A percentile compares a stretch with the other conserved stretches of the same genome.
Evolutionary conservation across 2,888 invertebrate species (phyloP).

Genomic region (Nymphalis urticae): DNA sequence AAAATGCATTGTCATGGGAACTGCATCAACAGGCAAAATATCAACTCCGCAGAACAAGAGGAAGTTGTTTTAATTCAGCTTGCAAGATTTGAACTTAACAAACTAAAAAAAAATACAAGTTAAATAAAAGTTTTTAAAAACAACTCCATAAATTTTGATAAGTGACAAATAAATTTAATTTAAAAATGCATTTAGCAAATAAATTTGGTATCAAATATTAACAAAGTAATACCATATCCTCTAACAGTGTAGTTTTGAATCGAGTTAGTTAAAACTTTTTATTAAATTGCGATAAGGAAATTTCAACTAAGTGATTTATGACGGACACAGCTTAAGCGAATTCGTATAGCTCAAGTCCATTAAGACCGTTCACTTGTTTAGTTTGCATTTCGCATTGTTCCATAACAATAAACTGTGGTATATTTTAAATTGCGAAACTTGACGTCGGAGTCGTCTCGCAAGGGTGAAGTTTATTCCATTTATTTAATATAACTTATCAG

Average conservation of each 20-base stretch:
- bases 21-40: too few species aligned
- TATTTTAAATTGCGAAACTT: slow-evolving; percentile 40
- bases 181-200: too few species aligned
- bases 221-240: neutral
- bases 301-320: slow-evolving; percentile 13
- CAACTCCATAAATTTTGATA: too few species aligned
- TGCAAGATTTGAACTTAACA: too few species aligned
- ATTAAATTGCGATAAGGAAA: slow-evolving; percentile 2
- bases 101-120: too few species aligned
- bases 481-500: slow-evolving; percentile 30
- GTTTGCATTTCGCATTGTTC: slow-evolving; percentile 27
- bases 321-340: slow-evolving; percentile 1
- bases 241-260: neutral
- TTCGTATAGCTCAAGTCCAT: slow-evolving; percentile 22
- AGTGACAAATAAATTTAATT: too few species aligned
- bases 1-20: too few species aligned
- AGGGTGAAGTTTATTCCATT: slow-evolving; percentile 24
- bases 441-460: slow-evolving; percentile 15
- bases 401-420: slow-evolving; percentile 34
- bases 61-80: too few species aligned
- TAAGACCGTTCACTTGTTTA: slow-evolving; percentile 26
- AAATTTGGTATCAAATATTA: too few species aligned
- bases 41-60: too few species aligned
- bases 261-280: neutral
- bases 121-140: too few species aligned